Evolutionary conservation across 1,140 invertebrate species (phyloP), one percentile per base, ranked within the genome.

Genomic region (Archivesica marissinica): DNA sequence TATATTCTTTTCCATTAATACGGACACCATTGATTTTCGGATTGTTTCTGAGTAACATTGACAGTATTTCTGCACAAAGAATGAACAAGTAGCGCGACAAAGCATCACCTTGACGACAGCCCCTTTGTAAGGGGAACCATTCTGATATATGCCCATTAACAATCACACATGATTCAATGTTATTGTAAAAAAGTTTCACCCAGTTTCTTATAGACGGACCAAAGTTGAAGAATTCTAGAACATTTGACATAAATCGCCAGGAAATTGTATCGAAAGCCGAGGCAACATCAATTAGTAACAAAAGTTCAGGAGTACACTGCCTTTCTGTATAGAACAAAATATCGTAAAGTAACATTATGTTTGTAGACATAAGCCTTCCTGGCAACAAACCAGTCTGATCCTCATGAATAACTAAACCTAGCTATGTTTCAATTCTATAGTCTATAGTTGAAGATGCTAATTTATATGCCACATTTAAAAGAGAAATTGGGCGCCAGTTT

Each of bases 51-150:
- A 66, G 3, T 39, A 80, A 7, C 20, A 66, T 38, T 61, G 59
- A 44, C 17, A 80, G 11, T 20, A 80, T 68, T 30, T 13, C 77
- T 33, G 77, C 77, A 35, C 77, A 80, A 4, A 80, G n/a, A 68
- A 80, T 80, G 64, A 80, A 82, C 20, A 85, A 28, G 28, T 85
- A 85, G 2, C 61, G 38, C n/a, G 74, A 85, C 13, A 85, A n/a
- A 30, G 47, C 72, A 68, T 85, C 74, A 13, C 83, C 4, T 72
- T 85, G 83, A 30, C 66, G 61, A 47, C 83, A 72, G 0, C 81
- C 54, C 35, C 72, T 84, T 2, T 47, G 17, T 28, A 76, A 47
- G 11, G 44, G 25, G 28, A 66, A 75, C 28, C 54, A 75, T 33
- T 75, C 70, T n/a, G 68, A 84, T 28, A 76, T 35, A 66, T 72